Evolutionary conservation across 2,888 invertebrate species (phyloP), one percentile per base, ranked within the genome.

Genomic region (Chaitophorus viminalis): DNA sequence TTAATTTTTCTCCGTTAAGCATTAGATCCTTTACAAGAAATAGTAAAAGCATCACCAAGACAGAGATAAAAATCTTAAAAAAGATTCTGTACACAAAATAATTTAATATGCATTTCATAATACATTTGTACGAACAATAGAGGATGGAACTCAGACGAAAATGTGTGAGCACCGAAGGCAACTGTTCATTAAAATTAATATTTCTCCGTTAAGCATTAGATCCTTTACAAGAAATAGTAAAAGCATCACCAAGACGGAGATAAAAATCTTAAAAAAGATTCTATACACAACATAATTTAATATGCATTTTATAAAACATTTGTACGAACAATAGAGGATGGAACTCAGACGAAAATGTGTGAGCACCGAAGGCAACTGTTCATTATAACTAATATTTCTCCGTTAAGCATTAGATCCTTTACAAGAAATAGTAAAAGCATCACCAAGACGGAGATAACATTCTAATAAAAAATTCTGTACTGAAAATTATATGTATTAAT

Each of bases 311-410:
- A 29, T 46, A 39, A 54, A 31, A 60, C 21, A 31, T 52, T 78
- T 52, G 54, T 78, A 54, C 54, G 77, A 78, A 78, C 54, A 78
- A 11, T 31, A 78, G 77, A 78, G 77, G 77, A 17, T 78, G 77
- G 77, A 78, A 78, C 77, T 78, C 77, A 78, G 77, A 78, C 77
- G 39, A 31, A 54, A 54, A n/a, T 78, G 77, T 78, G 77, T 78
- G 77, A 78, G 77, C 77, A 78, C 77, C 77, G 77, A 78, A 78
- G 77, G 77, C 77, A 78, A 78, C 54, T 31, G 54, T 78, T 78
- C 77, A 78, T 31, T 29, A 1, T 29, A 29, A 18, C 54, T 3
- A 54, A 39, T 78, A 31, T 78, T 18, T 52, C 77, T 78, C 77
- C 29, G 31, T 54, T 78, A 78, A 78, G 77, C 77, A 78, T 78